Percentiles rank a stretch among this genome's conserved stretches.
Conservation (phyloP, 2,888 invertebrate genomes). For the Ormia ochracea region DNA sequence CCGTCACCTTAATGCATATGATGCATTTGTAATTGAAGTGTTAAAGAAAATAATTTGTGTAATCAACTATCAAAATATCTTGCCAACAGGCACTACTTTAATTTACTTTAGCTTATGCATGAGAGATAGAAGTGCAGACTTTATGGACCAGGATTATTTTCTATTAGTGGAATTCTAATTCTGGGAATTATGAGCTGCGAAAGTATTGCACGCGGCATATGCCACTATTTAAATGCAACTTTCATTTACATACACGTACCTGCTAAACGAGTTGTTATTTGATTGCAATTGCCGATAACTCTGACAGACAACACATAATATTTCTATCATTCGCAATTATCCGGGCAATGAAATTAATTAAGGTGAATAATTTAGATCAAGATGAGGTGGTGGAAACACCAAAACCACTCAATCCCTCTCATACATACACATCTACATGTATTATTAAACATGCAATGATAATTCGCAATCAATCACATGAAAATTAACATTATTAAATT, state of each 20-base stretch:
- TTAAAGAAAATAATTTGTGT: no score
- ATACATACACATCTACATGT: not conserved
- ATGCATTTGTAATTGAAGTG: no score
- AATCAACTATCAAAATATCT: no score
- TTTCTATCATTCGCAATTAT: constrained; percentile 48
- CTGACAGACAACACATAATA: constrained; percentile 18
- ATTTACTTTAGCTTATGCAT: no score
- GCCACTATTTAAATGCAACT: no score
- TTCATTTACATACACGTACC: not conserved
- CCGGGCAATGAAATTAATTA: constrained; percentile 45
- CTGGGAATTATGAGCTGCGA: no score
- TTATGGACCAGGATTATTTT: no score
- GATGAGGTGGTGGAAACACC: not conserved
- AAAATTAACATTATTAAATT: constrained; percentile 57
- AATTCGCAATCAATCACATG: constrained; percentile 47
- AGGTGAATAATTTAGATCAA: constrained; percentile 21
- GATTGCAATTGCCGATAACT: constrained; percentile 1
- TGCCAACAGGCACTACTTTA: no score
- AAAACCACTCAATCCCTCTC: not conserved
- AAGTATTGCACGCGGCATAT: no score
- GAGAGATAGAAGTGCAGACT: no score
- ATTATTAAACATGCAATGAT: not conserved
- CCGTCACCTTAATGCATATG: not conserved
- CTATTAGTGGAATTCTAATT: no score
- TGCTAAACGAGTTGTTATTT: not conserved